Percentiles rank a stretch among this genome's conserved stretches.
phyloP scores from a whole-genome alignment of 2,113 vertebrate genomes.

The Egretta garzetta region DNA sequence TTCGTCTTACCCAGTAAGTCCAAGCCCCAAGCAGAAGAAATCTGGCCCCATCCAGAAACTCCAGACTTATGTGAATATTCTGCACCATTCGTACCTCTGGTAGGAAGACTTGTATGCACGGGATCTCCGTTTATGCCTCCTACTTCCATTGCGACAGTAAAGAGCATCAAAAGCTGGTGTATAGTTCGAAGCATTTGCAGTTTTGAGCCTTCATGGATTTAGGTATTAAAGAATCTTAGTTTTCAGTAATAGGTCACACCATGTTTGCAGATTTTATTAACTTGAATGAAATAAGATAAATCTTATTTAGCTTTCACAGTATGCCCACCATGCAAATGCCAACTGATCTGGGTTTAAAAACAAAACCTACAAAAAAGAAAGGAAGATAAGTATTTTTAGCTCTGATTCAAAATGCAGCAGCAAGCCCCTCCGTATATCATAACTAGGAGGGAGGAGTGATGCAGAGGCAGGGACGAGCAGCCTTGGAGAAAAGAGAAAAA shows the following conservation, averaged over 20 bases:
- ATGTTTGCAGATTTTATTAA: background rate
- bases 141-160: background rate
- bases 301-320: background rate
- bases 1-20: background rate
- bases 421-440: background rate
- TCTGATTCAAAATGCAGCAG: background rate
- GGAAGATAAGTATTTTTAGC: constrained; percentile 8
- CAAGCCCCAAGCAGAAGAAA: background rate
- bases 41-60: background rate
- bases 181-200: background rate
- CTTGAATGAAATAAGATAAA: background rate
- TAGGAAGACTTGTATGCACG: background rate
- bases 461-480: background rate
- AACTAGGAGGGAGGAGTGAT: background rate
- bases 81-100: background rate
- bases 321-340: background rate
- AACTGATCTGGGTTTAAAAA: background rate
- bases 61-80: rapidly evolving
- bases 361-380: background rate
- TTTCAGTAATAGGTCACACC: background rate
- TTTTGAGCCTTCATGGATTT: background rate
- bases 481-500: background rate
- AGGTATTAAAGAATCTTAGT: background rate
- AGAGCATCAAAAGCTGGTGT: background rate
- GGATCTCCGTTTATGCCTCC: background rate